phyloP scores from a whole-genome alignment of 2,797 vertebrate genomes.

The Carapus acus region DNA sequence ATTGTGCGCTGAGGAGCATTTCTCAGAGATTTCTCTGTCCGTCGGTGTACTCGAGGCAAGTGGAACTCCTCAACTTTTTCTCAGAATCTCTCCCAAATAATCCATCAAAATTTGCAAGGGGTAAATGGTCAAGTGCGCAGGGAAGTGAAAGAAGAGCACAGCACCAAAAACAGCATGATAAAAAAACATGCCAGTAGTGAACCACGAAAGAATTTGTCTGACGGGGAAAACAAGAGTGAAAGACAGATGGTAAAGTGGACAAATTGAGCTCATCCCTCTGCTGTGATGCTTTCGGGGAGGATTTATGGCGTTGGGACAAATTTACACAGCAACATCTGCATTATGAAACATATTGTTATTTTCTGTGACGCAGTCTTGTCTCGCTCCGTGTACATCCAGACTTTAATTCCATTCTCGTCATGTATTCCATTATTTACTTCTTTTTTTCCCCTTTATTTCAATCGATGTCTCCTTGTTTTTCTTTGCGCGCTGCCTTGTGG shows the following conservation, averaged over 20 bases:
- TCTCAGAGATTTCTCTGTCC: too few relatives aligned
- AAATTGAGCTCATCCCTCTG: constrained; percentile 16
- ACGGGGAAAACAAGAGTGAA: not conserved
- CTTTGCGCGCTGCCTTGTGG: constrained; percentile 16
- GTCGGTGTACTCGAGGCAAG: too few relatives aligned
- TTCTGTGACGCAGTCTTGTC: constrained; percentile 22
- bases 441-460: constrained; percentile 6
- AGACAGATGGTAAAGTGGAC: constrained; percentile 18
- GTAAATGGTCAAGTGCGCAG: too few relatives aligned
- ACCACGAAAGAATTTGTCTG: constrained; percentile 2
- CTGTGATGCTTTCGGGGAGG: constrained; percentile 10
- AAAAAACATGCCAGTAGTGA: not conserved
- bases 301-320: constrained; percentile 10
- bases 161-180: not conserved
- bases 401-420: constrained; percentile 1
- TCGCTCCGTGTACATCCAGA: too few relatives aligned
- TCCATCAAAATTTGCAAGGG: too few relatives aligned
- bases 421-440: not conserved
- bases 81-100: too few relatives aligned
- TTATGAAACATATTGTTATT: constrained; percentile 16
- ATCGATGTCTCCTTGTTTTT: not conserved
- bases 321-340: constrained; percentile 2
- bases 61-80: too few relatives aligned
- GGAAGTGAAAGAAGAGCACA: not conserved
- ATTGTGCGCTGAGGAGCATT: too few relatives aligned